Base-by-base conservation (phyloP, 2,113 vertebrate genomes). In the Dasyurus viverrinus region DNA sequence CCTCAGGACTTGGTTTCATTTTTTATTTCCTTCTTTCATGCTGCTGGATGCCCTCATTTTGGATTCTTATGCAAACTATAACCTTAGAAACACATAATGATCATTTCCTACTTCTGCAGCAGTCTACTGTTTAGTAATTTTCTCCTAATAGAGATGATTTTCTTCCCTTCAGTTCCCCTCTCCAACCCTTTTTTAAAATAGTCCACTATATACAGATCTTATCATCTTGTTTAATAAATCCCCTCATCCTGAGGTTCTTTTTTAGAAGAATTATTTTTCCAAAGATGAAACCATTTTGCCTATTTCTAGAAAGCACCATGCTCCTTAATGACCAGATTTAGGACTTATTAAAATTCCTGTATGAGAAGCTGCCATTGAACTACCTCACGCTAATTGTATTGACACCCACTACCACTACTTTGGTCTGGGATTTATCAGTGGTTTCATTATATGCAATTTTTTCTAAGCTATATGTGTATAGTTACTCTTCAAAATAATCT, bases 1-100 rank as follows among this genome's bases (percentile, higher is more conserved):
- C 93, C 97, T 54, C 94, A 90, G 95, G 92, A 92, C 90, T 92
- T 47, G n/a, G 36, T 30, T 26, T 92, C 94, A 95, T 95, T 90
- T 55, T 24, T 22, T 42, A 47, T 90, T 93, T 91, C 89, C 42
- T 0, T 1, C 0, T 24, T n/a, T 54, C 91, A 68, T 54, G 91
- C 12, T 47, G 53, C 94, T 54, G 26, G 14, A n/a, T 68, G 84
- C 25, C 93, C 42, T 92, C 1, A 2, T 84, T 42, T 42, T 42
- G 68, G 95, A 90, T 91, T 54, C 90, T 48, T 95, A 47, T n/a
- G 5, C 4, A 2, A 57, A 46, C 2, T 2, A 12, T 0, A 8
- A 4, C 25, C 11, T n/a, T 16, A 89, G 57, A 46, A 2, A 57
- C 12, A 84, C 46, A 53, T 53, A 23, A 89, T 3, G 19, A 0